Evolutionary conservation across 2,797 vertebrate species (phyloP).

Genomic region (Brachyrhaphis roseni): DNA sequence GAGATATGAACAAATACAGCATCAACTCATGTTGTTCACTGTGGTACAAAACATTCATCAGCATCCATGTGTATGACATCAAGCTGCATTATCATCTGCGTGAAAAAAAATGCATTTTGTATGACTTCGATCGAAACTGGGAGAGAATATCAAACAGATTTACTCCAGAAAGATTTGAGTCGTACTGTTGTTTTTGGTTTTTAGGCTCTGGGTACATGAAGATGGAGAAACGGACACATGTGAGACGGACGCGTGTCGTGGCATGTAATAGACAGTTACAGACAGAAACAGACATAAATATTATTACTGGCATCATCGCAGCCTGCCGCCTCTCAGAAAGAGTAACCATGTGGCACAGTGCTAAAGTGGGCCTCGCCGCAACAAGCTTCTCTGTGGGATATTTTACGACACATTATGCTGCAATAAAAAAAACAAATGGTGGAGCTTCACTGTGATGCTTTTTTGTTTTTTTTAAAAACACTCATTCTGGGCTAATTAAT

Average conservation of each 20-base stretch:
- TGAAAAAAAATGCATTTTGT: constrained; percentile 18
- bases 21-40: constrained; percentile 86
- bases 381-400: constrained; percentile 62
- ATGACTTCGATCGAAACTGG: constrained; percentile 40
- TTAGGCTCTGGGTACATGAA: constrained; percentile 42
- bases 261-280: constrained; percentile 52
- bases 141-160: constrained; percentile 27
- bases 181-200: constrained; percentile 2
- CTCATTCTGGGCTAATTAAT: constrained; percentile 58
- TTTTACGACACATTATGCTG: constrained; percentile 70
- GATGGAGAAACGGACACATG: constrained; percentile 67
- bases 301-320: constrained; percentile 37
- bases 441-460: constrained; percentile 46
- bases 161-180: constrained; percentile 4
- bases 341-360: constrained; percentile 51
- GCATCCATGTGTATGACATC: constrained; percentile 70
- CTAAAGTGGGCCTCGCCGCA: constrained; percentile 51
- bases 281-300: constrained; percentile 51
- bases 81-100: constrained; percentile 59
- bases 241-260: constrained; percentile 63
- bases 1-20: constrained; percentile 89
- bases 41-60: constrained; percentile 80
- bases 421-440: constrained; percentile 66
- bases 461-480: constrained; percentile 56
- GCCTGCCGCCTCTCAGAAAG: constrained; percentile 41